Percentiles rank a stretch among this genome's conserved stretches.
Evolutionary conservation across 2,888 invertebrate species (phyloP).

Genomic region (Arge pagana): DNA sequence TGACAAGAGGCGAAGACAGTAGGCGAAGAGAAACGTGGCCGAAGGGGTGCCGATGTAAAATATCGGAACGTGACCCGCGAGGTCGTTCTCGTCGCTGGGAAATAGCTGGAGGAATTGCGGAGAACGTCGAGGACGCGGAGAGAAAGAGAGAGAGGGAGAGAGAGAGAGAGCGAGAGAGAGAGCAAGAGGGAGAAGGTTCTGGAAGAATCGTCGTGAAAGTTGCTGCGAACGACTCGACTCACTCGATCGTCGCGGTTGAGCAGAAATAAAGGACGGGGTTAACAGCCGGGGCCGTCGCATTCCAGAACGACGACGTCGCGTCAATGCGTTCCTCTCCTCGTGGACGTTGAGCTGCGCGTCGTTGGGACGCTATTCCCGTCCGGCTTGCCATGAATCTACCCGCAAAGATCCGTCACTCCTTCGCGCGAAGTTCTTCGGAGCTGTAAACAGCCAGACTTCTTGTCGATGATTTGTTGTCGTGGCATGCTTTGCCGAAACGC

Average conservation of each 20-base stretch:
- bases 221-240: conserved; percentile 8
- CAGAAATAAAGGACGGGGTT: conserved; percentile 37
- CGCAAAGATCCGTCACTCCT: conserved; percentile 10
- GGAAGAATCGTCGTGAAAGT: conserved; percentile 1
- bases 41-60: conserved; percentile 11
- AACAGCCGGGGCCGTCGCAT: conserved; percentile 31
- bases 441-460: conserved; percentile 20
- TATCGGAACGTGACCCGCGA: conserved; percentile 13
- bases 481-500: conserved; percentile 39
- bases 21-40: conserved; percentile 6
- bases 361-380: conserved; percentile 21
- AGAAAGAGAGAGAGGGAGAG: background rate
- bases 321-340: conserved; percentile 21
- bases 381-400: conserved; percentile 11
- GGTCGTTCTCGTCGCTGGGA: conserved; percentile 7
- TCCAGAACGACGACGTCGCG: conserved; percentile 20
- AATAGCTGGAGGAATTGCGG: background rate
- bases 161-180: background rate
- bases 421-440: conserved; percentile 9
- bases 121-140: too few species aligned
- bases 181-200: background rate
- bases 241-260: conserved; percentile 19
- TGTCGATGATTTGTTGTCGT: conserved; percentile 53
- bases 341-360: too few species aligned
- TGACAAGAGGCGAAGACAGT: background rate